Base-by-base conservation (phyloP, 2,113 vertebrate genomes). In the Caloenas nicobarica region DNA sequence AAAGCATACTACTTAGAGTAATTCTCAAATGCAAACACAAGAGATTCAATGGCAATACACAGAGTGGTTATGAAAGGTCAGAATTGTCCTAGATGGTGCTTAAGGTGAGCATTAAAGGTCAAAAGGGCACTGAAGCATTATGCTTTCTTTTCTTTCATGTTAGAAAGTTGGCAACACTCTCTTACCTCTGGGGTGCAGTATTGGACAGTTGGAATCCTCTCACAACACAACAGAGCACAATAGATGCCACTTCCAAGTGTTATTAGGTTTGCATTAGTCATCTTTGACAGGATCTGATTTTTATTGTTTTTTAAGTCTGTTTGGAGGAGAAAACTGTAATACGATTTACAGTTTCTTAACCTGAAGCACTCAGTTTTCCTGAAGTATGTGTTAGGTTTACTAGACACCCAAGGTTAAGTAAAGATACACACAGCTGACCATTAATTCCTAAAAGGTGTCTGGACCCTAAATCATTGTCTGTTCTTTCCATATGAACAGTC, bases 131-230 rank as follows among this genome's bases (percentile, higher is more conserved):
- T 13, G 19, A 68, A 74, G 11, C 23, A 33, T 44, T 31, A 21
- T 10, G 29, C 33, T 91, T 92, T 68, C 4, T 0, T n/a, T 58
- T 78, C 51, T 95, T 91, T 91, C 46, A 28, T 29, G 44, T 15
- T 50, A 66, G 29, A 46, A 54, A 36, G 28, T 24, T 71, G 51
- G 24, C 33, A 80, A n/a, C 84, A 51, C 33, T 83, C 9, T 87
- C 25, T 84, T n/a, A 48, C 77, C 91, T 96, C 92, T 86, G 86
- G 89, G 44, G 77, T 88, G 83, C 81, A 65, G 84, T 66, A 56
- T 82, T 86, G 84, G 80, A 92, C 50, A 95, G 69, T 46, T 19
- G 24, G 8, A 21, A 89, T 40, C 8, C 46, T 81, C 17, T 58
- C 48, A 19, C 2, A 51, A 54, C 25, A 58, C 14, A n/a, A 13